Evolutionary conservation across 2,113 vertebrate species (phyloP).

Genomic region (Mungos mungo): DNA sequence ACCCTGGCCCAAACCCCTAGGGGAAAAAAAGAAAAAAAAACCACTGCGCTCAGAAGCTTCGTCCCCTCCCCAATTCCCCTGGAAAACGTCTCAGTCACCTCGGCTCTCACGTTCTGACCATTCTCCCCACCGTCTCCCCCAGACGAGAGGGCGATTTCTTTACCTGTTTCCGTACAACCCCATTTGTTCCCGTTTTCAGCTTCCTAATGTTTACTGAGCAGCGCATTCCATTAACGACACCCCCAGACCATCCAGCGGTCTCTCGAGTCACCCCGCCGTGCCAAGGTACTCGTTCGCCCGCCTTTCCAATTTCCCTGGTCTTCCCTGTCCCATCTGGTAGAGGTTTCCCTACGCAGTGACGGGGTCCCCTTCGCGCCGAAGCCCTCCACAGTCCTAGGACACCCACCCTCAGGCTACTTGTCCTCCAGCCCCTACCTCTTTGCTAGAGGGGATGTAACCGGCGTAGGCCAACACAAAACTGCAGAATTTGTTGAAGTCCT

Average conservation of each 20-base stretch:
- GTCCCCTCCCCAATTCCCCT: neutral
- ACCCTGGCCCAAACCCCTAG: neutral
- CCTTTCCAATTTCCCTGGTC: neutral
- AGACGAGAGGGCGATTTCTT: neutral
- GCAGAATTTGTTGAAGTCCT: slow-evolving; percentile 96
- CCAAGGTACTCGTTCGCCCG: neutral
- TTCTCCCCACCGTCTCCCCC: neutral
- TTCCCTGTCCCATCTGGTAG: neutral
- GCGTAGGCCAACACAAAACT: slow-evolving; percentile 94
- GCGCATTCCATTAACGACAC: neutral
- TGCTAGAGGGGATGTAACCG: slow-evolving; percentile 92
- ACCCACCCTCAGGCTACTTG: neutral
- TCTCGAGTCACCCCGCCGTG: no score
- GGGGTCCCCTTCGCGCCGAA: neutral
- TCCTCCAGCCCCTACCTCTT: slow-evolving; percentile 86
- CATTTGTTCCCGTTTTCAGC: neutral
- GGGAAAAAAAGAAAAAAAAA: neutral
- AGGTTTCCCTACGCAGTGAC: neutral
- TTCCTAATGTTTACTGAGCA: neutral
- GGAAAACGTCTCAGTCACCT: neutral
- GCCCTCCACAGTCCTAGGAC: neutral
- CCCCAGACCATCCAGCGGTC: neutral
- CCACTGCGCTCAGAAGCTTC: neutral
- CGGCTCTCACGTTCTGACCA: neutral
- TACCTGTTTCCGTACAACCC: neutral